These are phyloP conservation scores for Neodontobutis hainanensis DNA, from an alignment of 2,113 vertebrate genomes.

Conservation along the genomic window DNA sequence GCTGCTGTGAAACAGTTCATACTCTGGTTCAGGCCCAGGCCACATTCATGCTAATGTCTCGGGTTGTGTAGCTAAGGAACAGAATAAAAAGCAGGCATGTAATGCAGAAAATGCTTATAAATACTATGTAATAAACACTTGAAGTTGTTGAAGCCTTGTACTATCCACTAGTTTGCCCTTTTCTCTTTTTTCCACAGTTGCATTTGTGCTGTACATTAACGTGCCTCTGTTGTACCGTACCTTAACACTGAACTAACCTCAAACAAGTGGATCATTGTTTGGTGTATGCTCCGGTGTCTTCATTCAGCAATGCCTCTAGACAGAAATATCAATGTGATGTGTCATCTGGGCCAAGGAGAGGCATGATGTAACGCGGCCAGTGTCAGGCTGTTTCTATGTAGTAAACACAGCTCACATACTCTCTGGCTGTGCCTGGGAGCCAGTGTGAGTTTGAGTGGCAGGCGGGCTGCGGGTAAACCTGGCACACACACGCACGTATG, in stretches of 20 bases:
- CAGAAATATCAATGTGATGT: constrained; percentile 74
- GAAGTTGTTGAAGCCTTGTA: no score
- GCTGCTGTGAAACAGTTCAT: no score
- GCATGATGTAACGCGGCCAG: constrained; percentile 70
- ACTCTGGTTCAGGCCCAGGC: no score
- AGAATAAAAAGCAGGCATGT: no score
- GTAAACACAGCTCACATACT: constrained; percentile 72
- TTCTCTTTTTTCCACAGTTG: background rate
- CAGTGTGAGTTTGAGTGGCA: constrained; percentile 70
- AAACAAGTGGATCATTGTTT: constrained; percentile 57
- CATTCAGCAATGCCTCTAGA: constrained; percentile 66
- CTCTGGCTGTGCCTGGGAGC: constrained; percentile 52
- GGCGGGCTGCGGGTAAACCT: constrained; percentile 72
- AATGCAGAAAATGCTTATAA: no score
- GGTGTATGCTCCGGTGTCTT: constrained; percentile 57
- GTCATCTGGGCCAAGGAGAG: constrained; percentile 67
- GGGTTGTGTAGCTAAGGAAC: no score
- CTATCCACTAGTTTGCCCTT: no score
- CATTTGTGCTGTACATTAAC: constrained; percentile 19
- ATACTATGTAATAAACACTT: no score
- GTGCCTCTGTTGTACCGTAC: constrained; percentile 43
- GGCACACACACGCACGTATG: constrained; percentile 79
- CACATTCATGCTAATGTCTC: no score
- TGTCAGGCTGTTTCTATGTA: constrained; percentile 76
- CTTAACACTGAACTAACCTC: constrained; percentile 37